Evolutionary conservation across 2,888 invertebrate species (phyloP).

Genomic region (Fragum fragum): DNA sequence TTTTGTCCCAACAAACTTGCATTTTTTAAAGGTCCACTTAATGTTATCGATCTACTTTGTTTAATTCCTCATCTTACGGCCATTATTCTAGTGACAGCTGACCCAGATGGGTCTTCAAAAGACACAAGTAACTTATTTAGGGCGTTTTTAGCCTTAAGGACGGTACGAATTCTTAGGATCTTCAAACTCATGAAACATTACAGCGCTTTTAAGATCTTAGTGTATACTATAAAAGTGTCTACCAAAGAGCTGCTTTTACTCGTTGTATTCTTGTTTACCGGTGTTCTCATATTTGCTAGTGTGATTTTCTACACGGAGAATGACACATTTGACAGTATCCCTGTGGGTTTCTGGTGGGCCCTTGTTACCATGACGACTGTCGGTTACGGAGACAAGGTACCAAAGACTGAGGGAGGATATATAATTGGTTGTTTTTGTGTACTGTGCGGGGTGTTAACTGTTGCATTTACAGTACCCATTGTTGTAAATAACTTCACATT

Average conservation of each 20-base stretch:
- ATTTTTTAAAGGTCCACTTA: conserved; percentile 81
- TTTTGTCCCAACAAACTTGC: conserved; percentile 78
- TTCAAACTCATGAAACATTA: conserved; percentile 87
- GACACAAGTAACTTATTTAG: conserved; percentile 77
- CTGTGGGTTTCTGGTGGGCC: conserved; percentile 86
- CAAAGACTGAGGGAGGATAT: conserved; percentile 82
- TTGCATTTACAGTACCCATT: conserved; percentile 86
- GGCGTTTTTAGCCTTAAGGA: conserved; percentile 81
- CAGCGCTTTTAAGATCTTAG: conserved; percentile 85
- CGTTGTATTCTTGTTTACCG: conserved; percentile 85
- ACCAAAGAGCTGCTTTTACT: conserved; percentile 85
- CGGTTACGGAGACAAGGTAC: conserved; percentile 86
- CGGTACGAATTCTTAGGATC: conserved; percentile 84
- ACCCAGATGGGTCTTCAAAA: conserved; percentile 71
- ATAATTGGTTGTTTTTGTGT: conserved; percentile 85
- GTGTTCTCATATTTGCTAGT: conserved; percentile 86
- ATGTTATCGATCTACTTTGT: conserved; percentile 84
- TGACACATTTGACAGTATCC: conserved; percentile 85
- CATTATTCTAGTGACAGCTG: conserved; percentile 79
- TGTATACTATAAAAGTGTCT: conserved; percentile 85
- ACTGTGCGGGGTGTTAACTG: conserved; percentile 85
- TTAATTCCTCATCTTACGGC: conserved; percentile 83
- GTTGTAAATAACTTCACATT: conserved; percentile 86
- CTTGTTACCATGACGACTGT: conserved; percentile 87
- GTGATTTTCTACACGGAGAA: conserved; percentile 84